Evolutionary conservation across 2,888 invertebrate species (phyloP).

Genomic region (Heteropelma amictum): DNA sequence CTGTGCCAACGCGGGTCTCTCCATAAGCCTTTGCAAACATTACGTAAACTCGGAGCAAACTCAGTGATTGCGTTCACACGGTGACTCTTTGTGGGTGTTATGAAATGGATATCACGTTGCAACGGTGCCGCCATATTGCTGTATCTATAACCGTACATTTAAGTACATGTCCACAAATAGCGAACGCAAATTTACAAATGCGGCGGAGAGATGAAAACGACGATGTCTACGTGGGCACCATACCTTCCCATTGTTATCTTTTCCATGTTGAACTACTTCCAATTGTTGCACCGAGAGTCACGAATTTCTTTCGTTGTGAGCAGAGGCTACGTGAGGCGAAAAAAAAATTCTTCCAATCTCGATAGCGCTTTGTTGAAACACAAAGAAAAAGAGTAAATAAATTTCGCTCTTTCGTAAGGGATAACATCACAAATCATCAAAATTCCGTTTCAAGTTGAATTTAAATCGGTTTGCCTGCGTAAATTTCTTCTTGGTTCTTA

Average conservation of each 20-base stretch:
- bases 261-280: background rate
- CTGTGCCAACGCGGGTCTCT: constrained; percentile 28
- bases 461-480: too few species aligned
- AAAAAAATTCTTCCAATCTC: too few species aligned
- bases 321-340: too few species aligned
- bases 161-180: constrained; percentile 3
- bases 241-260: constrained; percentile 5
- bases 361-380: too few species aligned
- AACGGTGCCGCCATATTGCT: constrained; percentile 42
- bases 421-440: too few species aligned
- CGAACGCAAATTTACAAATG: constrained; percentile 2
- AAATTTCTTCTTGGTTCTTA: too few species aligned
- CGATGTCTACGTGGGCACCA: constrained; percentile 15
- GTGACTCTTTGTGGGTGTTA: constrained; percentile 76
- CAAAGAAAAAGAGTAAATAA: too few species aligned
- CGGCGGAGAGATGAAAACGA: background rate
- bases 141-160: constrained; percentile 55
- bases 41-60: constrained; percentile 64
- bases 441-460: too few species aligned
- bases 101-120: constrained; percentile 77
- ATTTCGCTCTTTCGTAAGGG: too few species aligned
- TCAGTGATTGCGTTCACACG: constrained; percentile 74
- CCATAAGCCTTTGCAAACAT: constrained; percentile 57
- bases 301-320: too few species aligned
- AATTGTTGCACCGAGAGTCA: too few species aligned